Conservation (phyloP, 2,113 vertebrate genomes). For the Gymnobelideus leadbeateri region DNA sequence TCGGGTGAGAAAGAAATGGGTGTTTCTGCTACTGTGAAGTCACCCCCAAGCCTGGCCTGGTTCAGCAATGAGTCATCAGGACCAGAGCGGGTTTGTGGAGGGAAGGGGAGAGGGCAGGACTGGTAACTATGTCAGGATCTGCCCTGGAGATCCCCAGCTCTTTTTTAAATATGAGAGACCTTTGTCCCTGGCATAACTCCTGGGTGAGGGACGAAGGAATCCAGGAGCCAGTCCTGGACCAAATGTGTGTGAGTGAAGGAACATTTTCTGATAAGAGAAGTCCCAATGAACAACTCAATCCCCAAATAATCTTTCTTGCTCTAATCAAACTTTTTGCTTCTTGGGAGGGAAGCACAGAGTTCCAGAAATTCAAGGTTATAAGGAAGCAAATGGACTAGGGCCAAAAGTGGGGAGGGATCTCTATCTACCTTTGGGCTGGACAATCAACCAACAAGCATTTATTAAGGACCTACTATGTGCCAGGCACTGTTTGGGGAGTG, state of each 20-base stretch:
- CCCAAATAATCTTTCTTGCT: not conserved
- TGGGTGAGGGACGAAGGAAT: not conserved
- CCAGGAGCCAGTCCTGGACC: not conserved
- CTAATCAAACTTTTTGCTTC: not conserved
- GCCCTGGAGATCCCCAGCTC: not conserved
- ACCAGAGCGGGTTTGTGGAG: not conserved
- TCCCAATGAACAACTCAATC: not conserved
- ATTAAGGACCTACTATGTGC: not conserved
- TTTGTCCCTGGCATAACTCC: not conserved
- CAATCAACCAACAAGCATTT: not conserved
- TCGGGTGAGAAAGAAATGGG: not conserved
- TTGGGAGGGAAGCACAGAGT: not conserved
- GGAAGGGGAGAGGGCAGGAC: not conserved
- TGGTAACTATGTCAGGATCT: not conserved
- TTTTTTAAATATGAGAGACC: not conserved
- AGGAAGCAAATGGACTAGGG: not conserved
- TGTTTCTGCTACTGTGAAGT: constrained; percentile 4
- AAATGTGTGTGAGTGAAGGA: not conserved
- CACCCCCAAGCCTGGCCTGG: not conserved
- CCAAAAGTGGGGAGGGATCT: not conserved
- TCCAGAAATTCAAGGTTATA: not conserved
- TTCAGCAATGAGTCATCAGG: not conserved
- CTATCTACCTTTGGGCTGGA: not conserved
- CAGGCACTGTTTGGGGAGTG: not conserved
- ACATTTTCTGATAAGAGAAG: not conserved